phyloP scores from a whole-genome alignment of 1,140 invertebrate species.

The Habropoda laboriosa region DNA sequence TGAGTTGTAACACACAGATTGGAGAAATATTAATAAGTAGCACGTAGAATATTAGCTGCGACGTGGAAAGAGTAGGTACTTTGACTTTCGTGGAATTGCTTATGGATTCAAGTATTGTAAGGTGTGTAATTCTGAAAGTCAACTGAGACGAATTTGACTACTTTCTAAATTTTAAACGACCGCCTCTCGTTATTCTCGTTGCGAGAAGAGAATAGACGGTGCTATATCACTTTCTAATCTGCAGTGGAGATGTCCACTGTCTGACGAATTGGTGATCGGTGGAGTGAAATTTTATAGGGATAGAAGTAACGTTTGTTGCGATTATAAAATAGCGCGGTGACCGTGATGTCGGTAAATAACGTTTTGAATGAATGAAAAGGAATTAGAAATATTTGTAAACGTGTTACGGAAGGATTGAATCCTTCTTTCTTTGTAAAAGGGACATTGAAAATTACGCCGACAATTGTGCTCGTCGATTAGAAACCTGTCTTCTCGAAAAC shows the following conservation, averaged over 20 bases:
- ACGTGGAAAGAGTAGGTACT: background rate
- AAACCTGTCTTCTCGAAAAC: too few relatives aligned
- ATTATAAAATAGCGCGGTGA: background rate
- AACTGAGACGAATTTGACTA: constrained; percentile 30
- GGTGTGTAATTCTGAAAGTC: constrained; percentile 18
- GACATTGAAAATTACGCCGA: too few relatives aligned
- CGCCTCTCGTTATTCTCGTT: constrained; percentile 6
- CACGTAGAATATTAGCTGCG: background rate
- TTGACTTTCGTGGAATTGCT: background rate
- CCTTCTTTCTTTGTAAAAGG: too few relatives aligned
- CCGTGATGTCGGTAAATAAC: background rate
- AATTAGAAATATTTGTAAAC: background rate
- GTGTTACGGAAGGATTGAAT: too few relatives aligned
- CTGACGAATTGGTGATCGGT: constrained; percentile 21
- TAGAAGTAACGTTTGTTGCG: background rate
- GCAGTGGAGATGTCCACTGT: constrained; percentile 16
- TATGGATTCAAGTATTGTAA: background rate
- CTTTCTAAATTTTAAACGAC: constrained; percentile 48
- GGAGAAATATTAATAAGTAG: background rate
- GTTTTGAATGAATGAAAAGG: background rate
- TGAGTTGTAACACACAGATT: background rate
- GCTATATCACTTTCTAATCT: constrained; percentile 46
- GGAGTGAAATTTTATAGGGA: constrained; percentile 4
- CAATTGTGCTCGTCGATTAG: too few relatives aligned
- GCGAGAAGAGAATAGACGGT: background rate